Evolutionary conservation across 2,113 vertebrate genomes (phyloP).

Genomic region (Aegithalos caudatus): DNA sequence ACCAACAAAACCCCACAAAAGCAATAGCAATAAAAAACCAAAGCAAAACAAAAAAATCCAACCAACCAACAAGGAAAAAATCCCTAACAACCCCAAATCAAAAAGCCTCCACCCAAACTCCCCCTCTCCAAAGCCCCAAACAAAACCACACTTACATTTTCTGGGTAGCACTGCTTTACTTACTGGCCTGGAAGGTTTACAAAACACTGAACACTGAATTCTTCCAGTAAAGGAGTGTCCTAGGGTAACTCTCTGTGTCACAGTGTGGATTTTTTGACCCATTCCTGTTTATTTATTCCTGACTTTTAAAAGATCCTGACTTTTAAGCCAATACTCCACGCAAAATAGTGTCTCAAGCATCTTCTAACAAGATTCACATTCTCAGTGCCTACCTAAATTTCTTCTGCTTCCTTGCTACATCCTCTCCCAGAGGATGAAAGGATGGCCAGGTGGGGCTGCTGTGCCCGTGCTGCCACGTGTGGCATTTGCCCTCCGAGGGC

Average conservation of each 20-base stretch:
- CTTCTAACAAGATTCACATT: not conserved
- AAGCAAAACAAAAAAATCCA: not conserved
- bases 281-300: not conserved
- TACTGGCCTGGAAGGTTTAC: not conserved
- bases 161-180: not conserved
- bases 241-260: not conserved
- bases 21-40: not conserved
- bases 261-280: not conserved
- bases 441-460: not conserved
- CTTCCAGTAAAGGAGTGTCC: not conserved
- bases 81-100: not conserved
- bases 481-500: not conserved
- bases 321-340: not conserved
- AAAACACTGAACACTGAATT: not conserved
- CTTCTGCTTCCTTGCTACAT: not conserved
- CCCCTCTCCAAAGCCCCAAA: not conserved
- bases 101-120: not conserved
- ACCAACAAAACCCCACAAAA: not conserved
- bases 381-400: not conserved
- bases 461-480: accelerated
- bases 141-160: not conserved
- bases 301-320: not conserved
- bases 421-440: not conserved
- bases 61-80: not conserved
- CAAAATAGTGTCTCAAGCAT: not conserved